A percentile compares a stretch with the other conserved stretches of the same genome.
phyloP scores from a whole-genome alignment of 2,797 vertebrate species.

The Dromococcyx pavoninus region DNA sequence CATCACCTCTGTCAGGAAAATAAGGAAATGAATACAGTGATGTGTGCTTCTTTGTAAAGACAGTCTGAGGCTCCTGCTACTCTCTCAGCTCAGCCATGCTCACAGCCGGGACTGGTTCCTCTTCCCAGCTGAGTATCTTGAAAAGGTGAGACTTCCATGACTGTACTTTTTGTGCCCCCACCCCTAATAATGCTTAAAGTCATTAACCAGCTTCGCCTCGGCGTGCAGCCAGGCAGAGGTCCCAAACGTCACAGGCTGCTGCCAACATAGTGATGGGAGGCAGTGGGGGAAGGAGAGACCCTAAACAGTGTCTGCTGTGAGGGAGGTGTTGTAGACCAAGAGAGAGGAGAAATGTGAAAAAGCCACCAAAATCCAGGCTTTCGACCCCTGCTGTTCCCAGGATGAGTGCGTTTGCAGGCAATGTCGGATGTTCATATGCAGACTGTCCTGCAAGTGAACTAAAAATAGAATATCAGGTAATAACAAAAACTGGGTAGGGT shows the following conservation, averaged over 20 bases:
- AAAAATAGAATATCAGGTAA: background rate
- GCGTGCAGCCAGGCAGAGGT: background rate
- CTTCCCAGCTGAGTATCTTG: background rate
- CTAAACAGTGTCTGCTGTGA: background rate
- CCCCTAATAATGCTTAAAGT: background rate
- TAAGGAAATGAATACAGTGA: background rate
- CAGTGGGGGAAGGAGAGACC: background rate
- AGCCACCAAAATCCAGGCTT: background rate
- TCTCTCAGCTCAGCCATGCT: background rate
- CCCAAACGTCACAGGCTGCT: accelerated
- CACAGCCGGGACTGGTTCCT: background rate
- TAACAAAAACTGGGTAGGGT: background rate
- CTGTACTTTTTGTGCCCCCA: background rate
- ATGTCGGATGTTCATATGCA: background rate
- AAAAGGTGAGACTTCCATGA: background rate
- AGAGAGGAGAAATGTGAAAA: background rate
- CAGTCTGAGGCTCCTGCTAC: background rate
- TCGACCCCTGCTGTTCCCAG: background rate
- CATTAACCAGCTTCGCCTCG: background rate
- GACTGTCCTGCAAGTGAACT: background rate
- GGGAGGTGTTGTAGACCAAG: background rate
- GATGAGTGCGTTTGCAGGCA: background rate
- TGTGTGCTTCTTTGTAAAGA: background rate
- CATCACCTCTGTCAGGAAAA: background rate
- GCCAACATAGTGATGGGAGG: background rate